phyloP scores from a whole-genome alignment of 2,113 vertebrate genomes.

The Acinonyx jubatus region DNA sequence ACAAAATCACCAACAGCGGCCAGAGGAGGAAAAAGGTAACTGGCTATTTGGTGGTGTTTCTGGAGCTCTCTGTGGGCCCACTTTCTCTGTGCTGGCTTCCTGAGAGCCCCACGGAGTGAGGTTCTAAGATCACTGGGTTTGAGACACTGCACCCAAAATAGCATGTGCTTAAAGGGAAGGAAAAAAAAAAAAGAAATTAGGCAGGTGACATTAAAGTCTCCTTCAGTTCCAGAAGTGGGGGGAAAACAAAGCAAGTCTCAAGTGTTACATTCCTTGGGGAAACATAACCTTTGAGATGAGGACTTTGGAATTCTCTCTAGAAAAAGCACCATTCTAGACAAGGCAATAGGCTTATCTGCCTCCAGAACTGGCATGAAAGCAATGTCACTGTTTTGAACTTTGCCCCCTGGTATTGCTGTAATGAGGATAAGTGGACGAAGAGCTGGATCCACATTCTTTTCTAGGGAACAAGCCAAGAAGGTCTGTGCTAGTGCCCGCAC shows the following conservation, averaged over 20 bases:
- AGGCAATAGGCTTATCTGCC: background rate
- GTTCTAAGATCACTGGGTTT: background rate
- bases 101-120: background rate
- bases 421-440: constrained; percentile 52
- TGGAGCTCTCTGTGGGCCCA: background rate
- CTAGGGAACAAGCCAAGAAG: constrained; percentile 24
- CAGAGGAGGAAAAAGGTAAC: constrained; percentile 97
- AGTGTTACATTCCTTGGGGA: background rate
- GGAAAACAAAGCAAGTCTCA: background rate
- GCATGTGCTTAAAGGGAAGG: background rate
- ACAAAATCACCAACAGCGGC: constrained; percentile 97
- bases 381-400: background rate
- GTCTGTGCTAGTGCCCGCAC: background rate
- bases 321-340: background rate
- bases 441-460: constrained; percentile 21
- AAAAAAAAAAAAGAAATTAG: background rate
- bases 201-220: background rate
- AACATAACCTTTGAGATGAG: background rate
- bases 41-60: background rate
- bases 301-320: constrained; percentile 40
- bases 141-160: background rate
- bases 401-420: background rate
- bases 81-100: background rate
- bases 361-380: background rate
- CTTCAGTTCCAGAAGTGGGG: background rate